phyloP scores from a whole-genome alignment of 2,797 vertebrate species.

The Cyprinella venusta region DNA sequence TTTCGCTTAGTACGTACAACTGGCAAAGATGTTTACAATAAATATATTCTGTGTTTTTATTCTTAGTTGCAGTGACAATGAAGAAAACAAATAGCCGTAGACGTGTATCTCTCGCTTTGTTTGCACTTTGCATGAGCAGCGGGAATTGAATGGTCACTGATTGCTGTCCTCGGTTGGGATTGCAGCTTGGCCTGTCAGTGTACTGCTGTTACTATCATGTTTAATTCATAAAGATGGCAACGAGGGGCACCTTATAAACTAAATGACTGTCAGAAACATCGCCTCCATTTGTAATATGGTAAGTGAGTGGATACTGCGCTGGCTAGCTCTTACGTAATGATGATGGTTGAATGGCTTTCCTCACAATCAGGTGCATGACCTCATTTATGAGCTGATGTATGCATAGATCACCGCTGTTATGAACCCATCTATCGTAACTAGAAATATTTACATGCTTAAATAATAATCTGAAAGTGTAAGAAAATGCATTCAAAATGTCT shows the following conservation, averaged over 20 bases:
- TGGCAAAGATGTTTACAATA: slow-evolving; percentile 62
- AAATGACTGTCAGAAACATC: slow-evolving; percentile 99
- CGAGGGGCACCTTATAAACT: slow-evolving; percentile 91
- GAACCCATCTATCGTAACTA: neutral
- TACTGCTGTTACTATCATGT: slow-evolving; percentile 74
- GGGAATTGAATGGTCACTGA: slow-evolving; percentile 64
- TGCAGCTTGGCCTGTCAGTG: slow-evolving; percentile 76
- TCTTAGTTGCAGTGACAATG: slow-evolving; percentile 21
- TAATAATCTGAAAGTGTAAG: neutral
- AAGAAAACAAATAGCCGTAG: slow-evolving; percentile 15
- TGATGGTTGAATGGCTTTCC: slow-evolving; percentile 26
- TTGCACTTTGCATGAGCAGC: slow-evolving; percentile 25
- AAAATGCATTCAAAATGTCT: neutral
- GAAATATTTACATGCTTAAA: neutral
- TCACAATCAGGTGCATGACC: slow-evolving; percentile 43
- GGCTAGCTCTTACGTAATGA: slow-evolving; percentile 59
- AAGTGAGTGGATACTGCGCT: slow-evolving; percentile 66
- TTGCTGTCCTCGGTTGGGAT: slow-evolving; percentile 66
- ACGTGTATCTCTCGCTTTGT: slow-evolving; percentile 52
- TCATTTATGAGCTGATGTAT: slow-evolving; percentile 25
- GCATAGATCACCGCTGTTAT: neutral
- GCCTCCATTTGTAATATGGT: slow-evolving; percentile 99
- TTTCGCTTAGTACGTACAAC: slow-evolving; percentile 74
- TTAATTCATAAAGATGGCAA: slow-evolving; percentile 94
- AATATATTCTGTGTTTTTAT: slow-evolving; percentile 40